Evolutionary conservation across 2,113 vertebrate species (phyloP).

Genomic region (Gnathochromis pfefferi): DNA sequence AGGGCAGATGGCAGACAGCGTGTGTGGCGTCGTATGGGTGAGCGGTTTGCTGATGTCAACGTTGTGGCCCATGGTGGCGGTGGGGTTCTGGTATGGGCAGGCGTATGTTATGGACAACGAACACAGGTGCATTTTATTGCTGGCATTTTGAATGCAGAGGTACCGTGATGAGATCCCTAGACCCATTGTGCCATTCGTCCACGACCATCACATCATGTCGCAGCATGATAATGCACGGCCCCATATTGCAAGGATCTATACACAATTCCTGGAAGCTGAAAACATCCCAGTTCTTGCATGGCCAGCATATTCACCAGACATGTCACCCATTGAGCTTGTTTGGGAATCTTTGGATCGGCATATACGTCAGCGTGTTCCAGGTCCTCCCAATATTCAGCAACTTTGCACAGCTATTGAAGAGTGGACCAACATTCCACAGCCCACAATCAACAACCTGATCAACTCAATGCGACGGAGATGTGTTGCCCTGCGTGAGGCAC

Average conservation of each 20-base stretch:
- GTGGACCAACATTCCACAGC: not conserved
- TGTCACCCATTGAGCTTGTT: not conserved
- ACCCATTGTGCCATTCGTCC: not conserved
- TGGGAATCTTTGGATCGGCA: not conserved
- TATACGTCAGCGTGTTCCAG: rapidly evolving
- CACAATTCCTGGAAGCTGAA: not conserved
- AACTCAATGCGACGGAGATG: rapidly evolving
- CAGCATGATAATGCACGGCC: not conserved
- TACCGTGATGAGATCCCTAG: rapidly evolving
- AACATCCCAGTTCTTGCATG: not conserved
- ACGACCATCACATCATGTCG: not conserved
- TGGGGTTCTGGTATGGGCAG: not conserved
- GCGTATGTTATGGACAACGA: rapidly evolving
- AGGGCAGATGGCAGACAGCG: rapidly evolving
- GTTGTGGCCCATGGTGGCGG: not conserved
- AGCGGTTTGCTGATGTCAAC: not conserved
- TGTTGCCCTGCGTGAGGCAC: rapidly evolving
- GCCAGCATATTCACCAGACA: not conserved
- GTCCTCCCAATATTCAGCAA: not conserved
- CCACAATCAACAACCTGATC: not conserved
- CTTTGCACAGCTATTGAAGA: not conserved
- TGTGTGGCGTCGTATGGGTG: rapidly evolving
- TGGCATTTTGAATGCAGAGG: not conserved
- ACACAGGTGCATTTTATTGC: not conserved
- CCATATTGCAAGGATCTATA: not conserved